These are phyloP conservation scores for Verasper variegatus DNA, from an alignment of 2,113 vertebrate species.

Conservation along the genomic window DNA sequence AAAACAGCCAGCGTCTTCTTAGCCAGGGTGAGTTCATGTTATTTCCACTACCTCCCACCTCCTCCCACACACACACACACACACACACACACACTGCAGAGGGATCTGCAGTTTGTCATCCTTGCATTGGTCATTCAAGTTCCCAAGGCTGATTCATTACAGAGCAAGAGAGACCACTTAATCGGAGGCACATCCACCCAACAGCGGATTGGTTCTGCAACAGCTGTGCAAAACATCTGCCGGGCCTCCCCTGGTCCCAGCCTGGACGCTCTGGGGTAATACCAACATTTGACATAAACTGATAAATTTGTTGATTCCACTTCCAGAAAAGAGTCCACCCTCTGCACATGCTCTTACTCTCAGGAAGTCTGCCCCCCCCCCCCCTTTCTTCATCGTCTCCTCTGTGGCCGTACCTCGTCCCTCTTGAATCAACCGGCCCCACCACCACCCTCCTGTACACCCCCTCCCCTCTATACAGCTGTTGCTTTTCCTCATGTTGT, in stretches of 20 bases:
- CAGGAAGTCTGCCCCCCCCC: not conserved
- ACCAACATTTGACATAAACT: constrained; percentile 59
- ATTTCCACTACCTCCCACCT: constrained; percentile 56
- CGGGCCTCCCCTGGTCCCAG: constrained; percentile 29
- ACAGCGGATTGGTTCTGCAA: constrained; percentile 62
- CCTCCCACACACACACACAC: constrained; percentile 32
- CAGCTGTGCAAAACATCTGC: constrained; percentile 78
- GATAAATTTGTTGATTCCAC: constrained; percentile 63
- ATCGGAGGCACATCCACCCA: constrained; percentile 61
- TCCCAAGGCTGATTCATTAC: constrained; percentile 69
- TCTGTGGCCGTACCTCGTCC: constrained; percentile 39
- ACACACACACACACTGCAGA: constrained; percentile 29
- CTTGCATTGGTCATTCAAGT: constrained; percentile 40
- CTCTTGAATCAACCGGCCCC: constrained; percentile 43
- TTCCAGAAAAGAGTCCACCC: constrained; percentile 58
- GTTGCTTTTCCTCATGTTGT: constrained; percentile 79
- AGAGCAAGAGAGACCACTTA: constrained; percentile 51
- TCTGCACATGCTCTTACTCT: constrained; percentile 21
- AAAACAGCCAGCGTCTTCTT: constrained; percentile 30
- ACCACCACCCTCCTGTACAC: not conserved
- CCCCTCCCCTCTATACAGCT: constrained; percentile 69
- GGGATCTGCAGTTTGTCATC: constrained; percentile 51
- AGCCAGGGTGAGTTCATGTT: constrained; percentile 56
- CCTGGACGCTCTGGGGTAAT: constrained; percentile 56
- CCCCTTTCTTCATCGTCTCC: constrained; percentile 18